A percentile compares a stretch with the other conserved stretches of the same genome.
Evolutionary conservation across 2,797 vertebrate genomes (phyloP).

Genomic region (Eulemur mongoz): DNA sequence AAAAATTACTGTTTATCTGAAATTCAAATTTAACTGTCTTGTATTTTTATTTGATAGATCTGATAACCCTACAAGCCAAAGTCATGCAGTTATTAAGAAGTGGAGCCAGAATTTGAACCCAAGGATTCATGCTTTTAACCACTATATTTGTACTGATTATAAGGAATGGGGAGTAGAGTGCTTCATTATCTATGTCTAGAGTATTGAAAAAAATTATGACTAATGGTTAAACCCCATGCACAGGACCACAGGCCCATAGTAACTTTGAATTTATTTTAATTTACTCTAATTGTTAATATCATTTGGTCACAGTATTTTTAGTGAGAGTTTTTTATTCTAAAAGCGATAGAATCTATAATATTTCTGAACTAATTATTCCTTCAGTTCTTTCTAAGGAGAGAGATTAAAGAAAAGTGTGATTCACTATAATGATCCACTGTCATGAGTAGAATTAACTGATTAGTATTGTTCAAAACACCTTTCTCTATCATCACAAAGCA

Average conservation of each 20-base stretch:
- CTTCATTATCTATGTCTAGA: not conserved
- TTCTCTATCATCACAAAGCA: slow-evolving; percentile 49
- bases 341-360: slow-evolving; percentile 1
- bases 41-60: slow-evolving; percentile 39
- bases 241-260: not conserved
- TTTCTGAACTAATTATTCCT: slow-evolving; percentile 35
- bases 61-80: not conserved
- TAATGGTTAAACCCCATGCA: not conserved
- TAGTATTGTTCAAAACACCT: slow-evolving; percentile 61
- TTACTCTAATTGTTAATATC: slow-evolving; percentile 22
- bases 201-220: slow-evolving; percentile 9
- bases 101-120: not conserved
- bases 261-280: slow-evolving; percentile 45
- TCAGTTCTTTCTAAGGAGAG: not conserved
- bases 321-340: slow-evolving; percentile 35
- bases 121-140: not conserved
- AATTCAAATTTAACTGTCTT: not conserved
- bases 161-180: not conserved
- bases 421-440: not conserved
- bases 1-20: slow-evolving; percentile 13
- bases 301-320: slow-evolving; percentile 35
- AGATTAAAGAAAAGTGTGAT: slow-evolving; percentile 49
- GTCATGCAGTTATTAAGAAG: not conserved
- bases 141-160: not conserved
- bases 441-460: slow-evolving; percentile 40